These are phyloP conservation scores for Neoarius graeffei DNA, from an alignment of 2,113 vertebrate genomes.

Conservation along the genomic window DNA sequence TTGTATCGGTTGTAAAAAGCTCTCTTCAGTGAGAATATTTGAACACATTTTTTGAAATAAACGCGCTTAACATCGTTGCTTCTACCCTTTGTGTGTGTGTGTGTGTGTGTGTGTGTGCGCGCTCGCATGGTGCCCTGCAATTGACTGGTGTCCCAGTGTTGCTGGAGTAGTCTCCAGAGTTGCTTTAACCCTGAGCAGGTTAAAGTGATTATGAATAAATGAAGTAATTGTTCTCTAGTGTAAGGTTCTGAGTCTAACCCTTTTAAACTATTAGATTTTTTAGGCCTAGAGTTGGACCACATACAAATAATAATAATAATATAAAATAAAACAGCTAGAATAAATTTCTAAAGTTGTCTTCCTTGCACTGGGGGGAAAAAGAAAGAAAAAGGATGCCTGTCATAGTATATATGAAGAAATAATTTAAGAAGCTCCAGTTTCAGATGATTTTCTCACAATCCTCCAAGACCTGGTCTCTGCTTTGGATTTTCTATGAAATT, in stretches of 20 bases:
- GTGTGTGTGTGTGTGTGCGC: neutral
- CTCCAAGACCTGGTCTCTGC: neutral
- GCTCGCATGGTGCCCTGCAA: neutral
- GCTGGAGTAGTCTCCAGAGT: neutral
- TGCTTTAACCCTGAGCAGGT: neutral
- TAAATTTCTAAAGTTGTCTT: neutral
- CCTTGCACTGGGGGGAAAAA: neutral
- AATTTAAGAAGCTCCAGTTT: slow-evolving; percentile 11
- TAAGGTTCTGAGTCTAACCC: neutral
- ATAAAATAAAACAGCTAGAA: neutral
- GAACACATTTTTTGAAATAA: neutral
- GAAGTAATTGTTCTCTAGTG: neutral
- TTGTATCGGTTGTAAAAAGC: neutral
- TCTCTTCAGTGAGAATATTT: neutral
- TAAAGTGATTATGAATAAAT: neutral
- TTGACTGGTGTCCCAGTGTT: neutral
- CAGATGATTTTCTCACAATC: slow-evolving; percentile 13
- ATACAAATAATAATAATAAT: too few relatives aligned
- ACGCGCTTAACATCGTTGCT: neutral
- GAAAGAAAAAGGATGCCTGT: neutral
- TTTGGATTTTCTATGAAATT: slow-evolving; percentile 4
- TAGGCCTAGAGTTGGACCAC: neutral
- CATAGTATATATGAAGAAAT: slow-evolving; percentile 1
- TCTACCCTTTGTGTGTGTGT: neutral
- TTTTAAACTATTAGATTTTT: neutral